Base-by-base conservation (phyloP, 2,888 invertebrate species). In the Rhynchonema sp. region DNA sequence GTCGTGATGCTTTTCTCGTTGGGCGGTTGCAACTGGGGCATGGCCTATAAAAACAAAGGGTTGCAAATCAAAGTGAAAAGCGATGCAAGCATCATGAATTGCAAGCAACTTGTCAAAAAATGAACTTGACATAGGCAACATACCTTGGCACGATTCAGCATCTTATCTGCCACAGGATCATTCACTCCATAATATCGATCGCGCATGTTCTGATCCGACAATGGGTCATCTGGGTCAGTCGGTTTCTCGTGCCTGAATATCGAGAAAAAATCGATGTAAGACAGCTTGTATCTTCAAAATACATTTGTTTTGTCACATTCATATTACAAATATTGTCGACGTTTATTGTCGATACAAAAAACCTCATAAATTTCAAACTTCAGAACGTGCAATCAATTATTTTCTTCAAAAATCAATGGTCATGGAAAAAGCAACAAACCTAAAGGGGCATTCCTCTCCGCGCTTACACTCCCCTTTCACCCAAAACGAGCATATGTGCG, bases 401-500 rank as follows among this genome's bases (percentile, higher is more conserved):
- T n/a, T n/a, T n/a, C n/a, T n/a, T n/a, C 52, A 52, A 52, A 52
- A 52, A 52, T 13, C 13, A 52, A 55, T 28, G 3, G n/a, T n/a
- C n/a, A n/a, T n/a, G n/a, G n/a, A n/a, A n/a, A n/a, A 56, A 30
- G 6, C 9, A 9, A 23, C 55, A 23, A 23, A 76, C 76, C 77
- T 79, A 73, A 91, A 92, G 0, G 92, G 92, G 74, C 92, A 92
- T 73, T 94, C 92, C 74, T 94, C 92, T 25, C 92, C 92, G 74
- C 92, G 79, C 70, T 88, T 83, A 73, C 92, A 92, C 74, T 92
- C 91, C 1, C 91, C 92, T 78, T 92, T 94, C n/a, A 92, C 91
- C 87, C 90, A 92, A 76, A 92, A 94, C 0, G 90, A 90, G 74
- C 92, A 92, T 58, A 92, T 89, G 75, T 92, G 92, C 0, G 92